Evolutionary conservation across 2,888 invertebrate species (phyloP).

Genomic region (Cryptosula pallasiana): DNA sequence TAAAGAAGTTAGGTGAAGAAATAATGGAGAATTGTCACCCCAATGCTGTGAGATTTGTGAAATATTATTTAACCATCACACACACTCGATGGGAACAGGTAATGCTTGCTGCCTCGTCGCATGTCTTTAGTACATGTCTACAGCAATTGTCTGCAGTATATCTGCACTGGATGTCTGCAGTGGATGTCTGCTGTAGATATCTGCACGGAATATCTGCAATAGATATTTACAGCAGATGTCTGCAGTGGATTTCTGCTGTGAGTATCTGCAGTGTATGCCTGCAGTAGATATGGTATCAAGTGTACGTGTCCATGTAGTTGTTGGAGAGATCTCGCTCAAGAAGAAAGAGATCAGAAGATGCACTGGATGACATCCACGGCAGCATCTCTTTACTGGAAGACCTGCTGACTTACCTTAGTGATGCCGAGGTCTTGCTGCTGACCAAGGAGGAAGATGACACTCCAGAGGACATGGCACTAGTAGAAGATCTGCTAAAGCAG

Average conservation of each 20-base stretch:
- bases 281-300: too few species aligned
- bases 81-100: conserved; percentile 53
- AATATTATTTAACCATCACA: conserved; percentile 52
- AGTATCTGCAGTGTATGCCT: too few species aligned
- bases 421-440: conserved; percentile 48
- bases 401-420: conserved; percentile 47
- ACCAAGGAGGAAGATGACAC: conserved; percentile 49
- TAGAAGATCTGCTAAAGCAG: conserved; percentile 47
- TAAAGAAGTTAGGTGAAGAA: conserved; percentile 45
- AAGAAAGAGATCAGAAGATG: conserved; percentile 40
- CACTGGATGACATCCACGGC: conserved; percentile 44
- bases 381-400: conserved; percentile 50
- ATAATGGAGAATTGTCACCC: conserved; percentile 50
- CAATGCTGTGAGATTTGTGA: conserved; percentile 51
- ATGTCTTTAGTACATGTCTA: too few species aligned
- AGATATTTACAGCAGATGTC: too few species aligned
- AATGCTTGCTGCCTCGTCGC: too few species aligned
- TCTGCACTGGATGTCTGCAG: too few species aligned
- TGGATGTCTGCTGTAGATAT: too few species aligned
- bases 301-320: too few species aligned
- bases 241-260: too few species aligned
- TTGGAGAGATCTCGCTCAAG: conserved; percentile 19
- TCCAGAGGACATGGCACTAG: conserved; percentile 49
- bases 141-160: too few species aligned
- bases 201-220: too few species aligned